Percentiles rank a stretch among this genome's conserved stretches.
Evolutionary conservation across 2,888 invertebrate genomes (phyloP).

Genomic region (Hyposoter dolosus): DNA sequence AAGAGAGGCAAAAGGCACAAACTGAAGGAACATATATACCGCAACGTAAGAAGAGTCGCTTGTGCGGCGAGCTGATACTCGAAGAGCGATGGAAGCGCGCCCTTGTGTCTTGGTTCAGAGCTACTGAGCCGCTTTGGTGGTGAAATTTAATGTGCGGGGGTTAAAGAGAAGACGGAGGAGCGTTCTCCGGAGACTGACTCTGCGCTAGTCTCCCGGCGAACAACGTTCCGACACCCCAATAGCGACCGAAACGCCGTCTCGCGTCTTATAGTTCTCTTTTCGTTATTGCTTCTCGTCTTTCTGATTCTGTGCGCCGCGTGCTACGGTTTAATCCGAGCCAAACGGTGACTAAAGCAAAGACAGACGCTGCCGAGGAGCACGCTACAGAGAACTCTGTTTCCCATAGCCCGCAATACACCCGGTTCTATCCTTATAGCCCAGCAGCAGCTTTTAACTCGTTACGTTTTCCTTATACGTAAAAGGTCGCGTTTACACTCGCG

Average conservation of each 20-base stretch:
- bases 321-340: neutral
- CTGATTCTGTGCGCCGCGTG: neutral
- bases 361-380: neutral
- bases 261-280: neutral
- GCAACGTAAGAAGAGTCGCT: neutral
- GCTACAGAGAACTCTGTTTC: neutral
- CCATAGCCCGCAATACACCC: neutral
- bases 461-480: conserved; percentile 78
- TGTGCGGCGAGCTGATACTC: neutral
- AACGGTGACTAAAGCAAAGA: neutral
- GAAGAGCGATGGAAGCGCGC: neutral
- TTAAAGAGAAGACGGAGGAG: neutral
- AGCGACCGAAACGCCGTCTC: conserved; percentile 1
- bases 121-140: neutral
- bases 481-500: conserved; percentile 48
- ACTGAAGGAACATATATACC: neutral
- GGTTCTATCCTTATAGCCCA: conserved; percentile 25
- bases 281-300: neutral
- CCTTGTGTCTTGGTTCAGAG: neutral
- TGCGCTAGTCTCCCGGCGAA: neutral
- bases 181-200: neutral
- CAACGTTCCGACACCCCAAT: neutral
- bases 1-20: conserved; percentile 33
- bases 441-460: conserved; percentile 76
- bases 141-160: neutral